phyloP scores from a whole-genome alignment of 2,113 vertebrate species.

The Tonatia bakeri region DNA sequence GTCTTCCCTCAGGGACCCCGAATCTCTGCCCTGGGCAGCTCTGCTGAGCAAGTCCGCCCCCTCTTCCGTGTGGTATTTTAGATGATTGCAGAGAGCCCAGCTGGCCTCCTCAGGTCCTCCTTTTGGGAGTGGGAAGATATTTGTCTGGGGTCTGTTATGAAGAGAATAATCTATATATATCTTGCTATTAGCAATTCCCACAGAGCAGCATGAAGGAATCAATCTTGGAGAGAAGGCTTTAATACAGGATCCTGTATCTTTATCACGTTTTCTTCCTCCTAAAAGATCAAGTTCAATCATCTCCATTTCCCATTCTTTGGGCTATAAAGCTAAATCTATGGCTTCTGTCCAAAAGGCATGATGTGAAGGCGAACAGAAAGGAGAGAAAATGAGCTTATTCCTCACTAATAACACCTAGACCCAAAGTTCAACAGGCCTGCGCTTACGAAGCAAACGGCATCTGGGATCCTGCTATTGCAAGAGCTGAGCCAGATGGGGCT shows the following conservation, averaged over 20 bases:
- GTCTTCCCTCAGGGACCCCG: neutral
- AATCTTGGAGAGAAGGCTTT: constrained; percentile 52
- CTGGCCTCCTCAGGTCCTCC: neutral
- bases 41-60: neutral
- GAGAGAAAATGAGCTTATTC: constrained; percentile 41
- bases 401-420: neutral
- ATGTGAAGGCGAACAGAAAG: constrained; percentile 15
- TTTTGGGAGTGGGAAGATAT: neutral
- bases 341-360: constrained; percentile 58
- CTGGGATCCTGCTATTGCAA: neutral
- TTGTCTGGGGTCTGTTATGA: neutral
- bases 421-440: neutral
- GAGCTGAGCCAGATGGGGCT: neutral
- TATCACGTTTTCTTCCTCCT: constrained; percentile 54
- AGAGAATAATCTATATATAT: constrained; percentile 46
- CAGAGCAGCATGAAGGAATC: constrained; percentile 36
- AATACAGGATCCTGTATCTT: constrained; percentile 60
- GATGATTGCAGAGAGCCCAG: neutral
- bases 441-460: neutral
- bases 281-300: constrained; percentile 65
- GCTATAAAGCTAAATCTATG: constrained; percentile 53
- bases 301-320: constrained; percentile 40
- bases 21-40: neutral
- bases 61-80: accelerated
- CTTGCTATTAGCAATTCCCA: constrained; percentile 56